Base-by-base conservation (phyloP, 2,888 invertebrate species). In the Cephus nigrinus region DNA sequence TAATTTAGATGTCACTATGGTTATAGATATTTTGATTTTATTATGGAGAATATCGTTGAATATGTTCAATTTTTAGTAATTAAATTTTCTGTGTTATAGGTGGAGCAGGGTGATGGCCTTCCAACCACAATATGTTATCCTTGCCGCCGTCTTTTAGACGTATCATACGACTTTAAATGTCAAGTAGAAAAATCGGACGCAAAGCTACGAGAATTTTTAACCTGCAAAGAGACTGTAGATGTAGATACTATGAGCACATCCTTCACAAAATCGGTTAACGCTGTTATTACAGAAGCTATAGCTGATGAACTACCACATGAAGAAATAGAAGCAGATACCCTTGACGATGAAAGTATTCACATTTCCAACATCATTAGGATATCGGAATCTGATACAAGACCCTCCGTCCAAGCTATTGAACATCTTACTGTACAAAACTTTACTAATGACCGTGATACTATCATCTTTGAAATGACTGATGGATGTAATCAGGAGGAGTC, bases 81-180 rank as follows among this genome's bases (percentile, higher is more conserved):
- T 33, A 34, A 75, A 74, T 74, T 30, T 71, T 36, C 68, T 71
- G 31, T 32, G 76, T 84, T 83, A 23, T 73, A 90, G 90, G 83
- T 90, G 23, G 81, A 85, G 81, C 86, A 90, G 82, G 89, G 88
- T 12, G 90, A 90, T 77, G 90, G 90, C 12, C 82, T 90, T 69
- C 90, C 90, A 32, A 75, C 82, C 11, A 80, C 81, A 15, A 86
- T 90, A 36, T 90, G 90, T 78, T 80, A 82, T 34, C 76, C 84
- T 23, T 90, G 90, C 80, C 84, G 84, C 23, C 83, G 85, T 77
- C 82, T 90, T 32, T 79, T 90, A 5, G 85, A 88, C 12, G 77
- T 87, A 11, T 87, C 89, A 0, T 90, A 88, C 33, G 80, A 88
- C 73, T 90, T 90, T 73, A 88, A 88, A 79, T 85, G 86, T 75